Percentiles rank a stretch among this genome's conserved stretches.
phyloP scores from a whole-genome alignment of 2,797 vertebrate genomes.

The Sus cebifrons region DNA sequence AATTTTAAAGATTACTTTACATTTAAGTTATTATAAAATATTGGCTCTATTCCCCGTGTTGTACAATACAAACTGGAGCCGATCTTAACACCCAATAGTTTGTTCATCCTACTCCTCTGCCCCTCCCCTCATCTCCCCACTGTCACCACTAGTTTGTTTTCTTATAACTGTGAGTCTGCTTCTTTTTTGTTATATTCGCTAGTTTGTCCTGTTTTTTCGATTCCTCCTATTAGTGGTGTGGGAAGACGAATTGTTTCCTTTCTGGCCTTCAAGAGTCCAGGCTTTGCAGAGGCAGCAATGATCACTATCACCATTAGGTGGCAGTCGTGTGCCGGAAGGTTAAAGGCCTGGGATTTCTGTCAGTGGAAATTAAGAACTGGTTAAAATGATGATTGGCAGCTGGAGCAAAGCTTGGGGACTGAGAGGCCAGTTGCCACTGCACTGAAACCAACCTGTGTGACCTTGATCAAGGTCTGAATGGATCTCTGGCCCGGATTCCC shows the following conservation, averaged over 20 bases:
- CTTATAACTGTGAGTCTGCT: not conserved
- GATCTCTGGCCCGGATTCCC: constrained; percentile 53
- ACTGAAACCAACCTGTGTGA: constrained; percentile 44
- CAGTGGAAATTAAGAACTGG: not conserved
- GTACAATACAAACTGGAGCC: not conserved
- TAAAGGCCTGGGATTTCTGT: not conserved
- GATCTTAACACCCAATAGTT: not conserved
- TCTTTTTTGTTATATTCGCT: not conserved
- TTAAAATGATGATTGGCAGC: not conserved
- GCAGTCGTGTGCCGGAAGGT: constrained; percentile 60
- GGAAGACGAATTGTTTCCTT: not conserved
- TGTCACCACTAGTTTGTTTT: not conserved
- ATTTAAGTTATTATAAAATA: not conserved
- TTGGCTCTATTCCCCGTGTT: not conserved
- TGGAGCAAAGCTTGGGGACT: not conserved
- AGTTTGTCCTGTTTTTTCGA: too few species aligned
- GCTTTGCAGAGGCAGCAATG: not conserved
- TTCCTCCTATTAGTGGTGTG: not conserved
- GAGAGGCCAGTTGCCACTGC: constrained; percentile 32
- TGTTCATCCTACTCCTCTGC: not conserved
- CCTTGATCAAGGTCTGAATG: constrained; percentile 54
- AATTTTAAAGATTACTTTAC: not conserved
- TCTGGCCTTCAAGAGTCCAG: not conserved
- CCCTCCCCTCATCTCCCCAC: not conserved
- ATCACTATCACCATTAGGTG: constrained; percentile 67